phyloP scores from a whole-genome alignment of 2,113 vertebrate genomes.

The Rhagologus leucostigma region DNA sequence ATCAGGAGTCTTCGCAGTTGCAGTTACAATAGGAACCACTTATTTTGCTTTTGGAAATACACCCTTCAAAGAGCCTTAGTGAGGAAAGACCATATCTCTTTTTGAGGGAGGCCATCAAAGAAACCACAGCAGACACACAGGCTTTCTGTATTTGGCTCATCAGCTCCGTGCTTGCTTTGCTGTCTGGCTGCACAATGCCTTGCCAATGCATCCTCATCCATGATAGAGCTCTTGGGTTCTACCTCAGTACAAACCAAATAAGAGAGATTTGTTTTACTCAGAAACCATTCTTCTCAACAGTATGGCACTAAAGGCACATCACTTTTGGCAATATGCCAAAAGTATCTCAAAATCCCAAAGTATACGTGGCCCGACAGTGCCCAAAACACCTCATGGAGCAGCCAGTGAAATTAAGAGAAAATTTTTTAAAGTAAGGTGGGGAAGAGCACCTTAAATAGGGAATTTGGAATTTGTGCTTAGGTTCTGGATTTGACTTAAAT shows the following conservation, averaged over 20 bases:
- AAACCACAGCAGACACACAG: background rate
- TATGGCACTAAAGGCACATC: background rate
- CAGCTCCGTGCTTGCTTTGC: background rate
- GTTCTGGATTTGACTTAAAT: background rate
- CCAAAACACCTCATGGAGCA: background rate
- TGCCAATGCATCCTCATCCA: background rate
- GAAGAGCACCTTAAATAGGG: background rate
- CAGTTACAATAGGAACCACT: background rate
- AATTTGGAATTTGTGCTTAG: background rate
- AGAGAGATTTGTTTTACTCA: background rate
- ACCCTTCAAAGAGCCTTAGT: background rate
- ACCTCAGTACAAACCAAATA: background rate
- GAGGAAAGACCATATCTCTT: background rate
- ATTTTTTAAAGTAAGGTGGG: background rate
- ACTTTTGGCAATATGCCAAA: background rate
- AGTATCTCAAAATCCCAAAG: background rate
- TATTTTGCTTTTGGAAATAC: background rate
- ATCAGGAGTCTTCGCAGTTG: background rate
- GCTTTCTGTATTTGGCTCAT: background rate
- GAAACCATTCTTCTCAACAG: background rate
- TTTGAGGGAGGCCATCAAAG: background rate
- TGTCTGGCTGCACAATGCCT: background rate
- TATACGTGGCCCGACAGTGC: rapidly evolving
- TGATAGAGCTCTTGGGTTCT: background rate
- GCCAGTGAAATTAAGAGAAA: background rate